Percentiles rank a stretch among this genome's conserved stretches.
Conservation (phyloP, 2,888 invertebrate genomes). For the Eudasyphora cyanicolor region DNA sequence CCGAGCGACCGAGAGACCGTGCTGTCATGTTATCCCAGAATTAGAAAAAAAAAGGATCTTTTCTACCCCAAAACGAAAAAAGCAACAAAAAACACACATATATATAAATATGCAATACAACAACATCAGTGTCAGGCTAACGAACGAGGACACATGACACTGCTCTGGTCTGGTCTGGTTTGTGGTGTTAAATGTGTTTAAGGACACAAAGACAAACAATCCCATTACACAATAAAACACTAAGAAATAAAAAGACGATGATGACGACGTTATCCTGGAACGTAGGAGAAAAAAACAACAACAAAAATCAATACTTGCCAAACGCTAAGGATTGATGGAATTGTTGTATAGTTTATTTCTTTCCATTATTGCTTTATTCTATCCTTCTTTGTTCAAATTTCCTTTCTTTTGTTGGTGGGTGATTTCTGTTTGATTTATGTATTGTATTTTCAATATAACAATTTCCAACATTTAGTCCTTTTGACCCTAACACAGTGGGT, state of each 20-base stretch:
- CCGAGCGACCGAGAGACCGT: slow-evolving; percentile 34
- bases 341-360: slow-evolving; percentile 21
- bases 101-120: not conserved
- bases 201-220: slow-evolving; percentile 39
- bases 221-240: slow-evolving; percentile 6
- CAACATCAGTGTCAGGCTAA: slow-evolving; percentile 31
- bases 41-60: slow-evolving; percentile 48
- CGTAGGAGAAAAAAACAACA: not conserved
- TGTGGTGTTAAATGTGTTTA: slow-evolving; percentile 57
- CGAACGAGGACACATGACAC: not conserved
- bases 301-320: slow-evolving; percentile 45
- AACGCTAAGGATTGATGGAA: slow-evolving; percentile 53
- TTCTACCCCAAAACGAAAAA: slow-evolving; percentile 18
- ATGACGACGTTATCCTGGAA: not conserved
- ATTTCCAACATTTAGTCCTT: slow-evolving; percentile 56
- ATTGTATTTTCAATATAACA: slow-evolving; percentile 46
- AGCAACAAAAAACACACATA: slow-evolving; percentile 26
- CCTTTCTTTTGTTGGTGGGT: slow-evolving; percentile 20
- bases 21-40: slow-evolving; percentile 53
- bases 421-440: slow-evolving; percentile 56
- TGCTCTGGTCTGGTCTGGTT: too few species aligned
- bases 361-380: not conserved
- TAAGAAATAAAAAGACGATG: not conserved
- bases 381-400: not conserved
- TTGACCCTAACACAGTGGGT: not conserved